Evolutionary conservation across 2,797 vertebrate genomes (phyloP).

Genomic region (Acanthornis magna): DNA sequence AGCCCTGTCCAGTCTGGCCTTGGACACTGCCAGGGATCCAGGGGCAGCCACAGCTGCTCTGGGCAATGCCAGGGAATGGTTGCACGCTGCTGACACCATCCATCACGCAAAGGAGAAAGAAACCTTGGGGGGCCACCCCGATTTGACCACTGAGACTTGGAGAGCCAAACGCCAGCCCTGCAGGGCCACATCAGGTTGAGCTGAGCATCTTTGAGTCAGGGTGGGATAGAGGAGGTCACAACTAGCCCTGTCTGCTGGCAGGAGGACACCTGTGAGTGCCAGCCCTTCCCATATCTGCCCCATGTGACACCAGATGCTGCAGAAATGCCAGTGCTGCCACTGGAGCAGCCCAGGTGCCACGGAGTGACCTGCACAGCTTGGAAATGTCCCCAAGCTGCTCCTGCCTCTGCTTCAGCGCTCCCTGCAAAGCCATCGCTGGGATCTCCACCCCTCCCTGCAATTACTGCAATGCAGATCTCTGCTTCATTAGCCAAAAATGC

Average conservation of each 20-base stretch:
- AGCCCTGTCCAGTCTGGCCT: fast-evolving
- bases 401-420: not conserved
- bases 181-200: fast-evolving
- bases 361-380: not conserved
- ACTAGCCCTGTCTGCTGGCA: not conserved
- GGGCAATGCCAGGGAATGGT: fast-evolving
- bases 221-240: not conserved
- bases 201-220: not conserved
- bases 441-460: not conserved
- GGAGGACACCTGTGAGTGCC: not conserved
- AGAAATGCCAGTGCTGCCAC: not conserved
- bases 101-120: not conserved
- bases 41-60: not conserved
- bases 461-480: not conserved
- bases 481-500: not conserved
- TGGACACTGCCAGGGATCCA: not conserved
- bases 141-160: not conserved
- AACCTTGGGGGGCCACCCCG: not conserved
- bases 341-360: not conserved
- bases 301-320: fast-evolving
- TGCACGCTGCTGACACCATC: not conserved
- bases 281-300: not conserved
- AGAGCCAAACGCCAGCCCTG: not conserved
- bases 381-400: fast-evolving
- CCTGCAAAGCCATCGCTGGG: not conserved